Evolutionary conservation across 1,140 invertebrate species (phyloP).

Genomic region (Drosophila tropicalis): DNA sequence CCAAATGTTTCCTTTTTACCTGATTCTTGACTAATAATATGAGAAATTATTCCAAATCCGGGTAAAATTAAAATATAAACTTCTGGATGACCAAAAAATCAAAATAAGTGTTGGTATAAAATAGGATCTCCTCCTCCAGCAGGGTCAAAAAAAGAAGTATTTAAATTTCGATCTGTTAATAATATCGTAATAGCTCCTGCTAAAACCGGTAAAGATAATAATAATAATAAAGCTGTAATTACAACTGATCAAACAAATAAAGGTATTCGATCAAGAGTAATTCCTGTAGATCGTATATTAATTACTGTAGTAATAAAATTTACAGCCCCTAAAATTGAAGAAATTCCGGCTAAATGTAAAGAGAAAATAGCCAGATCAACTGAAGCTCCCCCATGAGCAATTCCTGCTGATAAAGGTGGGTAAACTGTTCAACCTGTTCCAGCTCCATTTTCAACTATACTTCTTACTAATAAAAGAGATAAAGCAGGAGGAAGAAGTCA

Average conservation of each 20-base stretch:
- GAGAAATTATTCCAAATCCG: too few relatives aligned
- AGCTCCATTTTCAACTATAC: conserved; percentile 85
- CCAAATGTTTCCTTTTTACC: too few relatives aligned
- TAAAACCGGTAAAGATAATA: conserved; percentile 85
- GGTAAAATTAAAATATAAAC: conserved; percentile 92
- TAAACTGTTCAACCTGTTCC: conserved; percentile 89
- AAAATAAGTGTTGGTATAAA: conserved; percentile 91
- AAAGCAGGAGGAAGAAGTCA: conserved; percentile 87
- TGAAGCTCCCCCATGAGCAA: conserved; percentile 85
- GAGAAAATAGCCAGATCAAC: conserved; percentile 89
- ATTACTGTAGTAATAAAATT: conserved; percentile 87
- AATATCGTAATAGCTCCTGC: conserved; percentile 90
- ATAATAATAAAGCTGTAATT: conserved; percentile 87
- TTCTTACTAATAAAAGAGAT: conserved; percentile 85
- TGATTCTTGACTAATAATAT: too few relatives aligned
- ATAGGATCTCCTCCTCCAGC: conserved; percentile 87
- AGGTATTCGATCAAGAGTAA: conserved; percentile 84
- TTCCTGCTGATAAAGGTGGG: conserved; percentile 85
- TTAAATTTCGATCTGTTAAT: conserved; percentile 88
- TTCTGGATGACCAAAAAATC: conserved; percentile 91
- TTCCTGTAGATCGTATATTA: conserved; percentile 85
- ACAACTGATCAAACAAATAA: conserved; percentile 88
- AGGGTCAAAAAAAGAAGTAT: conserved; percentile 87
- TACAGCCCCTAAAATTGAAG: conserved; percentile 87
- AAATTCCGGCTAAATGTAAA: conserved; percentile 87